Evolutionary conservation across 2,113 vertebrate genomes (phyloP), one percentile per base, ranked within the genome.

Genomic region (Erythrocercus mccallii): DNA sequence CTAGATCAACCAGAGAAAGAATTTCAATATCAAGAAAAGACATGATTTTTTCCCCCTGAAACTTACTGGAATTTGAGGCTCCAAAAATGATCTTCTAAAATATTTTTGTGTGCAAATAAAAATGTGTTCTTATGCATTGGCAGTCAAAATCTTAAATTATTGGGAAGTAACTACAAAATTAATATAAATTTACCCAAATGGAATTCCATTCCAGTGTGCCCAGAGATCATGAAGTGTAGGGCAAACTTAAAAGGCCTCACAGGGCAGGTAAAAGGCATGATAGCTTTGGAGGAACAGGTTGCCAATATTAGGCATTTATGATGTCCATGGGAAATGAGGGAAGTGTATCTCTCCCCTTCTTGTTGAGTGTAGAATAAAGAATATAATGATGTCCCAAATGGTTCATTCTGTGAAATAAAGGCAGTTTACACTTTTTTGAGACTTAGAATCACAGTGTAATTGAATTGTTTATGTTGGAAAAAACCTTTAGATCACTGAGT

Each of bases 21-120:
- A 82, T 65, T 62, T 83, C 23, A 95, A 40, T 44, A 64, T 2
- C 0, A 1, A 58, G 35, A 54, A 77, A 79, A 90, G 12, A 31
- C 7, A 54, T 3, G 3, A 27, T 44, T 40, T 25, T 27, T 2
- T 0, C 0, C 10, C 4, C 35, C 16, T 35, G 9, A 23, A 88
- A 30, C 45, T 54, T 58, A 35, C 12, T 83, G 31, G 37, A 86
- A 50, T 79, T 42, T 54, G 35, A 17, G 10, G 3, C 8, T 78
- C 9, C 12, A 45, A 66, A 88, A 82, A 74, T 33, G 1, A 28
- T n/a, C 6, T 78, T 56, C 20, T 24, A 33, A 89, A 88, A 77
- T 60, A 35, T 10, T 86, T 88, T 15, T 31, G 0, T 37, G 10
- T 57, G 15, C 17, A 77, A 88, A 51, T 48, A 78, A 72, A 71